phyloP scores from a whole-genome alignment of 2,888 invertebrate genomes.

The Pristionchus exspectatus region DNA sequence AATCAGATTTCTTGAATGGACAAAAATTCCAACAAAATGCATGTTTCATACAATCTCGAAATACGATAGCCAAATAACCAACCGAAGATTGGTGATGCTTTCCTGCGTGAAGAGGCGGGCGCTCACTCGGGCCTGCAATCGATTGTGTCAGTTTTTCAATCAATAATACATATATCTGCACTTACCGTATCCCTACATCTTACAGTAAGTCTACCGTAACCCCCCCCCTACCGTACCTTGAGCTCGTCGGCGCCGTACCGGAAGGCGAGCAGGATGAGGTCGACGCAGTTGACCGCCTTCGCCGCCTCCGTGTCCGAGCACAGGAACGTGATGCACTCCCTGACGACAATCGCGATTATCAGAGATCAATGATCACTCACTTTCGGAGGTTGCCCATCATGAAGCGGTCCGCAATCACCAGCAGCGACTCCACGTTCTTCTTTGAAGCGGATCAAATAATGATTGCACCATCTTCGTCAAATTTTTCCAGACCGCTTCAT shows the following conservation, averaged over 20 bases:
- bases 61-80: not conserved
- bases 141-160: too few species aligned
- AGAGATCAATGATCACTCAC: conserved; percentile 19
- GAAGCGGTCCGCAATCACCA: conserved; percentile 52
- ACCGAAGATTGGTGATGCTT: conserved; percentile 41
- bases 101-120: conserved; percentile 52
- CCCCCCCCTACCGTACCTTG: conserved; percentile 31
- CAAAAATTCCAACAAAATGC: too few species aligned
- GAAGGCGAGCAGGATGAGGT: conserved; percentile 52
- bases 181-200: not conserved
- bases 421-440: conserved; percentile 53
- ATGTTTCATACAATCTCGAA: not conserved
- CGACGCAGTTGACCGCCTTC: not conserved
- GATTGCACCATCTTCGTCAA: too few species aligned
- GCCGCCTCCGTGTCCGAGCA: conserved; percentile 31
- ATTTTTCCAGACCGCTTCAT: too few species aligned
- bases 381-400: conserved; percentile 42
- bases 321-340: conserved; percentile 54
- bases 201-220: too few species aligned
- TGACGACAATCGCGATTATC: not conserved
- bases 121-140: conserved; percentile 42
- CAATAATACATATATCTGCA: too few species aligned
- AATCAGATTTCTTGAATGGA: too few species aligned
- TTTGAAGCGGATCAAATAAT: not conserved
- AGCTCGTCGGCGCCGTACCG: conserved; percentile 36